Percentiles rank a stretch among this genome's conserved stretches.
phyloP scores from a whole-genome alignment of 2,113 vertebrate species.

The Onychostoma macrolepis region DNA sequence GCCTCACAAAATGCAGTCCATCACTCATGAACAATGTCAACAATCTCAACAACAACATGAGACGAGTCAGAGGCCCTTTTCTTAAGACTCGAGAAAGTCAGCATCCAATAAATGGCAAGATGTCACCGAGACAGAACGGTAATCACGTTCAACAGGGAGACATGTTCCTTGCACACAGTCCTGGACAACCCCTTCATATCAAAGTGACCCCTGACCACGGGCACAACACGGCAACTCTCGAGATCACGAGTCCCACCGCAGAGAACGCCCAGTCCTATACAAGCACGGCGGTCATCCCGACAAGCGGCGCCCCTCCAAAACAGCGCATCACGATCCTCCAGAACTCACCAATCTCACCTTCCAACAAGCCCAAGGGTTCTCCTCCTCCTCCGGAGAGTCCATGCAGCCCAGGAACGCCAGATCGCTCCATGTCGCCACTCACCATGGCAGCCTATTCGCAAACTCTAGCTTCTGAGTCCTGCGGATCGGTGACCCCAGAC shows the following conservation, averaged over 20 bases:
- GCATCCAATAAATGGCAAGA: slow-evolving; percentile 83
- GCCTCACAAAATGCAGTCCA: slow-evolving; percentile 79
- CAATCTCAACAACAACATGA: slow-evolving; percentile 84
- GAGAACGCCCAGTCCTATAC: slow-evolving; percentile 89
- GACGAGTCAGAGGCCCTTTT: slow-evolving; percentile 83
- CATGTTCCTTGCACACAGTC: slow-evolving; percentile 88
- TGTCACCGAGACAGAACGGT: slow-evolving; percentile 81
- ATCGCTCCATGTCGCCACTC: slow-evolving; percentile 83
- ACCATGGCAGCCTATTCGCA: slow-evolving; percentile 83
- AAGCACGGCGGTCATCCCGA: slow-evolving; percentile 95
- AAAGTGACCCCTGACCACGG: slow-evolving; percentile 94
- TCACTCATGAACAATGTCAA: slow-evolving; percentile 80
- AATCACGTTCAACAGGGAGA: slow-evolving; percentile 86
- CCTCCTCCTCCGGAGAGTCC: slow-evolving; percentile 73
- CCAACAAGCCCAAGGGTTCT: slow-evolving; percentile 81
- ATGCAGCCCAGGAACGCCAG: slow-evolving; percentile 76
- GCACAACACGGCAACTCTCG: slow-evolving; percentile 90
- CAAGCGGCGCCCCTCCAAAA: slow-evolving; percentile 87
- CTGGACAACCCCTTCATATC: slow-evolving; percentile 93
- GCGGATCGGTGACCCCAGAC: slow-evolving; percentile 87
- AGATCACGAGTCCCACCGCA: slow-evolving; percentile 89
- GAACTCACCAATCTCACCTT: slow-evolving; percentile 83
- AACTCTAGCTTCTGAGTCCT: slow-evolving; percentile 87
- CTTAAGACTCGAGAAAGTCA: slow-evolving; percentile 84
- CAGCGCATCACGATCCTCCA: slow-evolving; percentile 96